Evolutionary conservation across 2,888 invertebrate species (phyloP).

Genomic region (Plagodis pulveraria): DNA sequence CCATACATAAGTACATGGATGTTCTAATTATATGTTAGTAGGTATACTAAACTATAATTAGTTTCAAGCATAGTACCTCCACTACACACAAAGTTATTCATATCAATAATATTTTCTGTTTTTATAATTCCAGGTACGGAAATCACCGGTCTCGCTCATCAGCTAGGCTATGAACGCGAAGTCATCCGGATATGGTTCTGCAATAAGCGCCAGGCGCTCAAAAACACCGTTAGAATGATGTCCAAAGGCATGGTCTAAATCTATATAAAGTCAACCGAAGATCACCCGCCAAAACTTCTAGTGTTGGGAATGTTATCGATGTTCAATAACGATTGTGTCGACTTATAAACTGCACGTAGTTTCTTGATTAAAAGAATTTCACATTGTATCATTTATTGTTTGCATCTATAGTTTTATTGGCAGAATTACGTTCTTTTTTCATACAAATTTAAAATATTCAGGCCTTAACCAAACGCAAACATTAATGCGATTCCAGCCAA

Average conservation of each 20-base stretch:
- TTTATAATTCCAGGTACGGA: constrained; percentile 90
- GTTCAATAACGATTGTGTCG: constrained; percentile 53
- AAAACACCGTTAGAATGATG: constrained; percentile 99
- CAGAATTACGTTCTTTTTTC: constrained; percentile 37
- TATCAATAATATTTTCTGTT: background rate
- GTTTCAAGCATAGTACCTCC: too few species aligned
- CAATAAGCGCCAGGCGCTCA: constrained; percentile 98
- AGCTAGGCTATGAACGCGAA: constrained; percentile 98
- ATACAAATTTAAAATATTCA: constrained; percentile 45
- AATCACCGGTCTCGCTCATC: constrained; percentile 97
- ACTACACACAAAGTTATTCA: too few species aligned
- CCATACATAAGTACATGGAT: too few species aligned
- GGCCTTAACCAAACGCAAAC: constrained; percentile 70
- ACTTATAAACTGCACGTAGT: constrained; percentile 59
- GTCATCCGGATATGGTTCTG: constrained; percentile 99
- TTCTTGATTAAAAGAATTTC: constrained; percentile 44
- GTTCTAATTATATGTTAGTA: too few species aligned
- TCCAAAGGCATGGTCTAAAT: constrained; percentile 92
- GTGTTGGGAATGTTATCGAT: constrained; percentile 48
- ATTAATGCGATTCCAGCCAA: constrained; percentile 78
- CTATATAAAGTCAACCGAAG: constrained; percentile 27
- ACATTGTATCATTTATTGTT: constrained; percentile 50
- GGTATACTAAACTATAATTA: too few species aligned
- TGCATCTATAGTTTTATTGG: constrained; percentile 55
- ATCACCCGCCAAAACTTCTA: constrained; percentile 39